Evolutionary conservation across 1,140 invertebrate genomes (phyloP), one percentile per base, ranked within the genome.

Genomic region (Anastrepha ludens): DNA sequence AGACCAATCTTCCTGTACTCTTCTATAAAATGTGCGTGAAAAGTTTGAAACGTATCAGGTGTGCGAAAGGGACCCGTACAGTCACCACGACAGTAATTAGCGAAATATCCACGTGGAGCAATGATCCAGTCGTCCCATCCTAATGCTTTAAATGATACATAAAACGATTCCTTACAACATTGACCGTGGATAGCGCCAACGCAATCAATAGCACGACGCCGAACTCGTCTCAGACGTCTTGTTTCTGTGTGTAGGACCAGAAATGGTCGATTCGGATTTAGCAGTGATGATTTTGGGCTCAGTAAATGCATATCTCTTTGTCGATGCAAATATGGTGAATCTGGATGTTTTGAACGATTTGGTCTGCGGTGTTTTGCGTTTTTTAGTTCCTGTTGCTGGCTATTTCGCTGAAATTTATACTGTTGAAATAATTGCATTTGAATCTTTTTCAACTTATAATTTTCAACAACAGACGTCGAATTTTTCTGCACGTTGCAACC

Each of bases 51-150:
- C 44, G 67, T 70, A 70, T 70, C 67, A 41, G 67, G 67, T 39
- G 97, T 97, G 85, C 97, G 95, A 89, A 97, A 95, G 4, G 95
- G 94, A 50, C 95, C 96, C 17, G 94, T 93, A 93, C 98, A 99
- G 90, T 98, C 97, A 74, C 98, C 98, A 90, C 96, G 95, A 93
- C 98, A 99, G 94, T 98, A 98, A 94, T 98, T 98, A n/a, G 98
- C 98, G 93, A 97, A 97, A 94, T 98, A 98, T 93, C 96, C 96
- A 91, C 96, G 95, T 6, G 98, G 98, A 60, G 97, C 97, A 88
- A 98, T 98, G 90, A 99, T 98, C 97, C 97, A 98, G 94, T 98
- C 97, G 92, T 98, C 97, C 98, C 98, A 99, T 87, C 97, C 97
- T 17, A 99, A 95, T 87, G 97, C 96, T 89, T 96, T 96, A 94